Evolutionary conservation across 1,140 invertebrate species (phyloP).

Genomic region (Metopolophium dirhodum): DNA sequence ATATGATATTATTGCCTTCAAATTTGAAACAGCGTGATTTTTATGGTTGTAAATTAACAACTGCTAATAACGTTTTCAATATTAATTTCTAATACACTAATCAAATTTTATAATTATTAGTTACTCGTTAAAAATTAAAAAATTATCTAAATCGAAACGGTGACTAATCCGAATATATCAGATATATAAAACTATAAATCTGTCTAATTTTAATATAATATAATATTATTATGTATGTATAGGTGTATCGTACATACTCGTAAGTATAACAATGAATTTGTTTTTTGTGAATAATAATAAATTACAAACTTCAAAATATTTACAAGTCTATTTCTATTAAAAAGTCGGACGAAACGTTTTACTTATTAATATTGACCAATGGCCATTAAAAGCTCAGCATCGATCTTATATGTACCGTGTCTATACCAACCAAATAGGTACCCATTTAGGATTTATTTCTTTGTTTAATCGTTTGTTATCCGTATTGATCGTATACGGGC

Average conservation of each 20-base stretch:
- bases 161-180: neutral
- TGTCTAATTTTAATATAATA: too few relatives aligned
- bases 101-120: slow-evolving; percentile 4
- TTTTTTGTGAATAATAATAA: too few relatives aligned
- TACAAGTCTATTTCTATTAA: too few relatives aligned
- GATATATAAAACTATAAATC: too few relatives aligned
- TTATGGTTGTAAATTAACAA: neutral
- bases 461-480: neutral
- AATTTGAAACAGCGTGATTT: neutral
- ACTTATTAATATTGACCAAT: neutral
- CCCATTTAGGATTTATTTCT: neutral
- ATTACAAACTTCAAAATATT: too few relatives aligned
- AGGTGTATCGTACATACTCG: neutral
- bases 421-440: too few relatives aligned
- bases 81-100: neutral
- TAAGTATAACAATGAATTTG: too few relatives aligned
- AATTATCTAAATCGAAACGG: neutral
- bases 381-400: neutral
- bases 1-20: neutral
- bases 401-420: neutral
- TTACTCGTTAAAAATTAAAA: neutral
- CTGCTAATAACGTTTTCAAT: neutral
- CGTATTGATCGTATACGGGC: neutral
- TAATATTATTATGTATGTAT: neutral
- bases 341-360: neutral